Conservation (phyloP, 2,797 vertebrate species). For the Falco concolor region DNA sequence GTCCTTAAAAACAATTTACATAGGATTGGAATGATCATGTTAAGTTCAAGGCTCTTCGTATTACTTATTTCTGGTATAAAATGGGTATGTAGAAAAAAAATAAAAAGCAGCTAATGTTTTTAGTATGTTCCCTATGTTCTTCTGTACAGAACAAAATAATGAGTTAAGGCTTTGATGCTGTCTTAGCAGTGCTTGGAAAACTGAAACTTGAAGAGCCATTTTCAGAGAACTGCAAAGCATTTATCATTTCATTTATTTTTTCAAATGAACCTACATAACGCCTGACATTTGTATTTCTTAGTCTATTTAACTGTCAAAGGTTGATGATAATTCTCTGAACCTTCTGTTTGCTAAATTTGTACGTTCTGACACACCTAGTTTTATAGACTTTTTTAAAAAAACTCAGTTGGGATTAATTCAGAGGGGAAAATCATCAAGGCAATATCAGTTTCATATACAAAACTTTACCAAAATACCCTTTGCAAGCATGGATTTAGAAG, state of each 20-base stretch:
- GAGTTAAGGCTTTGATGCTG: slow-evolving; percentile 26
- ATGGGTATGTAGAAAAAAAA: not conserved
- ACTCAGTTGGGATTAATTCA: not conserved
- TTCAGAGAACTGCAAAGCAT: slow-evolving; percentile 33
- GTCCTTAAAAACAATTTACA: slow-evolving; percentile 42
- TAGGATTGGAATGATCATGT: not conserved
- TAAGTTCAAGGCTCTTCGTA: slow-evolving; percentile 1
- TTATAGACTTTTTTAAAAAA: not conserved
- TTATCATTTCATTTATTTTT: not conserved
- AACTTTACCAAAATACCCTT: slow-evolving; percentile 1
- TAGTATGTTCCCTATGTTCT: not conserved
- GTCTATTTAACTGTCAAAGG: not conserved
- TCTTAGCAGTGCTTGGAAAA: slow-evolving; percentile 29
- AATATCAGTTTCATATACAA: not conserved
- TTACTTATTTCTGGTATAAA: not conserved
- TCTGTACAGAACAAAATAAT: slow-evolving; percentile 35
- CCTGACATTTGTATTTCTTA: slow-evolving; percentile 13
- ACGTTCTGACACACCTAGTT: not conserved
- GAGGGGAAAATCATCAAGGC: not conserved
- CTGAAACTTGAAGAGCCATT: not conserved
- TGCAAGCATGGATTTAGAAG: not conserved
- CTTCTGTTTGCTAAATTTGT: not conserved
- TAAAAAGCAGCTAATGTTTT: not conserved
- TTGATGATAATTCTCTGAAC: not conserved
- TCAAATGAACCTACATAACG: not conserved